These are phyloP conservation scores for Atherix ibis DNA, from an alignment of 2,888 invertebrate species.

Conservation along the genomic window DNA sequence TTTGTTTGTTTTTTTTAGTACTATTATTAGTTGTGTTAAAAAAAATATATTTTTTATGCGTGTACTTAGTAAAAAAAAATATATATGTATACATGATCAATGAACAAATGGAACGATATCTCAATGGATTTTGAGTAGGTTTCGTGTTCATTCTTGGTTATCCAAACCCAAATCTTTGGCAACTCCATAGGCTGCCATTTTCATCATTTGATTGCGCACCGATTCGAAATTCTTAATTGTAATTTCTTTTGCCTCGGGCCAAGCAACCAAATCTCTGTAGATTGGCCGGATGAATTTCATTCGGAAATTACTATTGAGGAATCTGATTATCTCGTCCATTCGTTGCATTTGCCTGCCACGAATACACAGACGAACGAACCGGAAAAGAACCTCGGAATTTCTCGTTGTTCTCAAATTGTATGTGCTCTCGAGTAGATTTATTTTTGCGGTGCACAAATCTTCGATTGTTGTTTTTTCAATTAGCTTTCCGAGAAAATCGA, in stretches of 20 bases:
- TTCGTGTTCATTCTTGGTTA: no score
- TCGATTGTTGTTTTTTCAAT: slow-evolving; percentile 35
- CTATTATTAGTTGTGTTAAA: neutral
- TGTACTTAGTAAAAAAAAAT: neutral
- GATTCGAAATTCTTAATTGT: slow-evolving; percentile 58
- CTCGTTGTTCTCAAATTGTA: slow-evolving; percentile 48
- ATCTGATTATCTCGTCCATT: slow-evolving; percentile 51
- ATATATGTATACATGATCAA: neutral
- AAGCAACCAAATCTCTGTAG: slow-evolving; percentile 67
- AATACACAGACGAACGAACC: slow-evolving; percentile 66
- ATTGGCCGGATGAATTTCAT: slow-evolving; percentile 86
- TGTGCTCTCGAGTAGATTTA: slow-evolving; percentile 37
- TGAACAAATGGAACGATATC: neutral
- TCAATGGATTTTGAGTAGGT: no score
- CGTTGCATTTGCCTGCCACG: slow-evolving; percentile 51
- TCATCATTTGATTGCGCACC: slow-evolving; percentile 67
- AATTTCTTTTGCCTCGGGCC: slow-evolving; percentile 51
- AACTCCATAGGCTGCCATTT: slow-evolving; percentile 54
- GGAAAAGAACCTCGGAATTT: slow-evolving; percentile 66
- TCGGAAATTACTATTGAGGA: slow-evolving; percentile 71
- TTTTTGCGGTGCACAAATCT: slow-evolving; percentile 39
- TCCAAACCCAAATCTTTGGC: slow-evolving; percentile 51
- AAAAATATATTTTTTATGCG: neutral
- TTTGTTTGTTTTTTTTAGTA: neutral
- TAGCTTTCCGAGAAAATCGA: slow-evolving; percentile 53